Evolutionary conservation across 1,140 invertebrate genomes (phyloP).

Genomic region (Diorhabda sublineata): DNA sequence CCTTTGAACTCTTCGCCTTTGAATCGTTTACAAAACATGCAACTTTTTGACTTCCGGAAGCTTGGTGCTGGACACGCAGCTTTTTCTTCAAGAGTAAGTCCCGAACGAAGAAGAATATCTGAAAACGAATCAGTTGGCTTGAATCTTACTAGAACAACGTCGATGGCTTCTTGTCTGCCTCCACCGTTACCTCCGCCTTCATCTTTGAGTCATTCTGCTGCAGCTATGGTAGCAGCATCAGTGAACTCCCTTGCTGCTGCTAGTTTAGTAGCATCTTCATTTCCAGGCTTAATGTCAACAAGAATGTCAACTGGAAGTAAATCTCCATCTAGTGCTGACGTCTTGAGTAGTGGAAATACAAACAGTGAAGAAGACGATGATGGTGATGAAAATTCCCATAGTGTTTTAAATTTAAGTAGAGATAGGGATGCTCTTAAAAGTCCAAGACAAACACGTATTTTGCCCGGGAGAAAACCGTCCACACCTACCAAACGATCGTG

Average conservation of each 20-base stretch:
- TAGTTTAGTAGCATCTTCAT: slow-evolving; percentile 48
- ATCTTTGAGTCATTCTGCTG: slow-evolving; percentile 54
- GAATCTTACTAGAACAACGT: slow-evolving; percentile 57
- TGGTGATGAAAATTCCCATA: slow-evolving; percentile 59
- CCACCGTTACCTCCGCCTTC: slow-evolving; percentile 54
- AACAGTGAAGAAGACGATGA: slow-evolving; percentile 59
- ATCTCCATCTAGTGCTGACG: slow-evolving; percentile 46
- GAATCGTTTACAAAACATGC: slow-evolving; percentile 89
- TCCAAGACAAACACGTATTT: slow-evolving; percentile 41
- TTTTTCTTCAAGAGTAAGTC: slow-evolving; percentile 43
- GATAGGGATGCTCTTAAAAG: slow-evolving; percentile 50
- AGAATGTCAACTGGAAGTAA: slow-evolving; percentile 41
- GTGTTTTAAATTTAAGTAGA: slow-evolving; percentile 65
- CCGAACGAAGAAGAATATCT: slow-evolving; percentile 48
- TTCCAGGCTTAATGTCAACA: slow-evolving; percentile 44
- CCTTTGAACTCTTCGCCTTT: slow-evolving; percentile 68
- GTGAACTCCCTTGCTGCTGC: slow-evolving; percentile 48
- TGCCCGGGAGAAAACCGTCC: slow-evolving; percentile 66
- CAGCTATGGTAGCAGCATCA: slow-evolving; percentile 52
- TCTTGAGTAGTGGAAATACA: slow-evolving; percentile 45
- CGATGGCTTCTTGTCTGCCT: slow-evolving; percentile 60
- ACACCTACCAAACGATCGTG: slow-evolving; percentile 87
- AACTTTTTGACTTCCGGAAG: slow-evolving; percentile 89
- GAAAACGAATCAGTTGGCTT: slow-evolving; percentile 55
- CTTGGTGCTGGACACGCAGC: slow-evolving; percentile 54